phyloP scores from a whole-genome alignment of 2,113 vertebrate genomes.

The Propithecus coquereli region DNA sequence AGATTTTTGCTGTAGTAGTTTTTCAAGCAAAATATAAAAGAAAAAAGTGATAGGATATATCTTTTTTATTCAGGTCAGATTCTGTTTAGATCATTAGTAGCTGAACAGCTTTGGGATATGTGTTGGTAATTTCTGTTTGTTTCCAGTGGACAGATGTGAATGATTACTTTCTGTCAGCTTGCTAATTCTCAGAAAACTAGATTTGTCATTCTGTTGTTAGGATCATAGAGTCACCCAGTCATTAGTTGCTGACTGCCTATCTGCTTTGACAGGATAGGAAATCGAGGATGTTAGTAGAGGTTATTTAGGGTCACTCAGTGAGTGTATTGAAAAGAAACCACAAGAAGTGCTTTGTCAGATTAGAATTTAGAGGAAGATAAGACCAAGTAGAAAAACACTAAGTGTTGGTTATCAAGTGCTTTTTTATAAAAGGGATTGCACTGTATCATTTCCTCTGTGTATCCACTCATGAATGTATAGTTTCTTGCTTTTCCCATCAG shows the following conservation, averaged over 20 bases:
- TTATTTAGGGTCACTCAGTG: slow-evolving; percentile 44
- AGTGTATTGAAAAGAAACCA: slow-evolving; percentile 42
- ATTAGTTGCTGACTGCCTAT: slow-evolving; percentile 50
- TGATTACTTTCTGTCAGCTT: slow-evolving; percentile 53
- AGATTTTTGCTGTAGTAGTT: neutral
- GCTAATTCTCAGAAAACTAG: slow-evolving; percentile 46
- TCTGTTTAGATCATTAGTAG: slow-evolving; percentile 33
- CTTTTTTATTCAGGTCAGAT: slow-evolving; percentile 7
- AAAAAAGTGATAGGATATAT: neutral
- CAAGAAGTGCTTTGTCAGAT: slow-evolving; percentile 33
- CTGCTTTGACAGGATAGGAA: slow-evolving; percentile 57
- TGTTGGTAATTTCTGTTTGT: slow-evolving; percentile 45
- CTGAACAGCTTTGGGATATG: neutral
- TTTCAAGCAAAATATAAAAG: neutral
- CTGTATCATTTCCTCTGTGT: neutral
- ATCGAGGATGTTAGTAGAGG: slow-evolving; percentile 50
- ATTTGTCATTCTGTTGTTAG: slow-evolving; percentile 54
- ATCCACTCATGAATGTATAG: neutral
- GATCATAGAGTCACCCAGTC: slow-evolving; percentile 47
- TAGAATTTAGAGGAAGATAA: slow-evolving; percentile 51
- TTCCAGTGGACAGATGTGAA: slow-evolving; percentile 40
- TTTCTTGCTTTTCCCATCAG: neutral
- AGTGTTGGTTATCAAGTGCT: neutral
- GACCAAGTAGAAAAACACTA: neutral
- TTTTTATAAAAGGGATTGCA: neutral